Evolutionary conservation across 2,888 invertebrate species (phyloP), one percentile per base, ranked within the genome.

Genomic region (Brachylomia viminalis): DNA sequence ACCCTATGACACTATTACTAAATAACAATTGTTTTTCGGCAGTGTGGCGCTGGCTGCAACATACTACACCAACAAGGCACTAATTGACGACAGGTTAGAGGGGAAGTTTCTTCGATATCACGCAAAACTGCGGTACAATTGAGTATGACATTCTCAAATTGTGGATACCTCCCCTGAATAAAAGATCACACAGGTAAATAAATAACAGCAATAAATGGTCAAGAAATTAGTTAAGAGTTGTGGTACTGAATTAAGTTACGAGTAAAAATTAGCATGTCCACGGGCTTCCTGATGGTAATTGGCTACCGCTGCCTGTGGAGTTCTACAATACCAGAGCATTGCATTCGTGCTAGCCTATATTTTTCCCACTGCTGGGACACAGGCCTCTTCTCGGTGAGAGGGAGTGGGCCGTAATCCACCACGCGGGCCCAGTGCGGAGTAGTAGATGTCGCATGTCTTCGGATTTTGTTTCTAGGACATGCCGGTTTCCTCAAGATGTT

Each of bases 41-140:
- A 84, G 85, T 85, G 85, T 82, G 84, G 84, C 30, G 85, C 85
- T 83, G 83, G 85, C 49, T 82, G 76, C 75, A 85, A 85, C 79
- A 82, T 74, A 0, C 76, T 79, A 77, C 20, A 65, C 42, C 83
- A 83, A 83, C 85, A 62, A 49, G 61, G 56, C 79, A 71, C 62
- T 56, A n/a, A n/a, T n/a, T 64, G 6, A 42, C 27, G 11, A 47
- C 17, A 61, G 11, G 33, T 15, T 27, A 20, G 15, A 65, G 30
- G 13, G 20, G 13, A 65, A 30, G 20, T 62, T 42, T 38, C 15
- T 27, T 17, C 6, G 6, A 38, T 27, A 54, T 33, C 33, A 23
- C 54, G 58, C 52, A 2, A 13, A 49, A 59, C 27, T n/a, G 17
- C 45, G 47, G 20, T 38, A 38, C 4, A 23, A 11, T 61, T 72